phyloP scores from a whole-genome alignment of 2,888 invertebrate genomes.

The Pinctada fucata region DNA sequence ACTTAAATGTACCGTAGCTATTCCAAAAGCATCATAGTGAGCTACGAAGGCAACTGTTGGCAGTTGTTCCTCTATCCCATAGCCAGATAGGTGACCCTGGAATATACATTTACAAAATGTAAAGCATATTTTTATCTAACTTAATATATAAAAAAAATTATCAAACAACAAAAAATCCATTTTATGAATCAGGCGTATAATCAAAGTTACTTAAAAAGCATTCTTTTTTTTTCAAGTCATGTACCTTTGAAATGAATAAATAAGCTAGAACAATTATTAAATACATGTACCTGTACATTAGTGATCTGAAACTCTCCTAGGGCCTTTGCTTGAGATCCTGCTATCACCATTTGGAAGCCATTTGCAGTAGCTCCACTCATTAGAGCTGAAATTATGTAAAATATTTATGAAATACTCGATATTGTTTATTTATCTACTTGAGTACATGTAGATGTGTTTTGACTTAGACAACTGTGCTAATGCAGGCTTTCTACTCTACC shows the following conservation, averaged over 20 bases:
- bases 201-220: no score
- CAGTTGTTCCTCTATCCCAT: constrained; percentile 84
- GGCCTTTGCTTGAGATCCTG: constrained; percentile 84
- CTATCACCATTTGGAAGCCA: constrained; percentile 94
- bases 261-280: no score
- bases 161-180: not conserved
- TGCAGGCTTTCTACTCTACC: no score
- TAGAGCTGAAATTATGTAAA: constrained; percentile 80
- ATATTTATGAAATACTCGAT: no score
- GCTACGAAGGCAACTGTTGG: constrained; percentile 94
- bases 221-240: not conserved
- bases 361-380: constrained; percentile 93
- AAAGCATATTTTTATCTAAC: not conserved
- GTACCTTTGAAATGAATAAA: not conserved
- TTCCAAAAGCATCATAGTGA: constrained; percentile 93
- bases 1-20: constrained; percentile 87
- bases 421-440: no score
- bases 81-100: constrained; percentile 80
- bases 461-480: no score
- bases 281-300: constrained; percentile 81
- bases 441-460: no score
- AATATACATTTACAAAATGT: constrained; percentile 13
- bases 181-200: no score
- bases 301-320: constrained; percentile 89
- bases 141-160: not conserved